Base-by-base conservation (phyloP, 1,140 invertebrate genomes). In the Druon quercuslanigerum region DNA sequence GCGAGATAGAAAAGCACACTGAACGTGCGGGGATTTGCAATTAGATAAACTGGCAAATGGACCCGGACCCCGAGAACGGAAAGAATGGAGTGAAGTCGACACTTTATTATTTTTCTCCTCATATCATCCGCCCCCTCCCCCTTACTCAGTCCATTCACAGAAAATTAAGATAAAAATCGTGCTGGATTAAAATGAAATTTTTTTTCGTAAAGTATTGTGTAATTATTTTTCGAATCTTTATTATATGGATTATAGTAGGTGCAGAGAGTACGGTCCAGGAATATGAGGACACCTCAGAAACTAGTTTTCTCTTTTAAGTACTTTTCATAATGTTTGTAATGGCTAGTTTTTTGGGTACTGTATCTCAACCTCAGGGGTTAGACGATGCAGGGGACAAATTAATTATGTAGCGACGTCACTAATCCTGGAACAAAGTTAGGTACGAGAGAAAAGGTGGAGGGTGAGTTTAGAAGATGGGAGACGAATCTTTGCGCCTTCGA, bases 401-500 rank as follows among this genome's bases (percentile, higher is more conserved):
- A 89, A 89, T 90, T 89, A 89, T 87, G 85, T 85, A 81, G 80
- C 81, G 82, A 85, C 87, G 83, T 85, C 83, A 85, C 88, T 88
- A 88, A 90, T 88, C 83, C 83, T 50, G 56, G 82, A 83, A 89
- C 88, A 90, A 86, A 82, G 60, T 73, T 25, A 16, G 12, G 14
- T 12, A 66, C 8, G 25, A 25, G 19, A 57, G 60, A 66, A 66
- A 66, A 66, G 51, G 51, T 74, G 74, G 51, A 73, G 74, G 79
- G 71, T 51, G 72, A 46, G 71, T n/a, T 14, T 51, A 40, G 82
- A 79, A 77, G 70, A 19, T 70, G 73, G 52, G 51, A 79, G 81
- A 78, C 79, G 81, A 82, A 84, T 81, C 83, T 84, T 86, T 81
- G 84, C 84, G 80, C 85, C 86, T 83, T 85, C 78, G 82, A 87